Evolutionary conservation across 2,888 invertebrate species (phyloP).

Genomic region (Acanthococcus lagerstroemiae): DNA sequence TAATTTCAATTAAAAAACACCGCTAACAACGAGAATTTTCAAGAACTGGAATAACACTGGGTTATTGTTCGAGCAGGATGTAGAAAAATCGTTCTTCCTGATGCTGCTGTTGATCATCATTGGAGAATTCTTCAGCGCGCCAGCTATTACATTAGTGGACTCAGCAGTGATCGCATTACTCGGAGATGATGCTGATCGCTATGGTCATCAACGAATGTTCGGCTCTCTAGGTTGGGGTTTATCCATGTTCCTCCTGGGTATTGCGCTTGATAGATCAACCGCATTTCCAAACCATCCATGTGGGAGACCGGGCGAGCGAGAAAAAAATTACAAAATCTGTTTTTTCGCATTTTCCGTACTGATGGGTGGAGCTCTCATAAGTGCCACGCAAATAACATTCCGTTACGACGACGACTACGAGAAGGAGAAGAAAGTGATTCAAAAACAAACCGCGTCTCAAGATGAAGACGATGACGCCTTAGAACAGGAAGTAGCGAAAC

Average conservation of each 20-base stretch:
- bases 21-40: too few relatives aligned
- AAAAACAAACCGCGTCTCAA: constrained; percentile 40
- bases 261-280: constrained; percentile 91
- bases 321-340: constrained; percentile 97
- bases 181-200: constrained; percentile 77
- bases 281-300: constrained; percentile 90
- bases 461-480: constrained; percentile 67
- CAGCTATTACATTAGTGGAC: constrained; percentile 88
- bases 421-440: constrained; percentile 47
- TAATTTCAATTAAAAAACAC: too few relatives aligned
- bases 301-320: constrained; percentile 67
- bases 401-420: constrained; percentile 44
- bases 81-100: constrained; percentile 92
- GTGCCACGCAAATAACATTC: constrained; percentile 74
- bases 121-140: constrained; percentile 96
- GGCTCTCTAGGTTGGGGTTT: constrained; percentile 96
- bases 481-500: constrained; percentile 73
- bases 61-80: constrained; percentile 67
- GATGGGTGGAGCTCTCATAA: constrained; percentile 88
- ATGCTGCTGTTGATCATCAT: constrained; percentile 83
- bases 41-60: too few relatives aligned
- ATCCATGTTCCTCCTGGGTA: constrained; percentile 97
- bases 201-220: constrained; percentile 96
- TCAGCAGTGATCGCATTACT: constrained; percentile 80
- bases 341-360: constrained; percentile 93